Evolutionary conservation across 2,113 vertebrate species (phyloP).

Genomic region (Oxyruncus cristatus): DNA sequence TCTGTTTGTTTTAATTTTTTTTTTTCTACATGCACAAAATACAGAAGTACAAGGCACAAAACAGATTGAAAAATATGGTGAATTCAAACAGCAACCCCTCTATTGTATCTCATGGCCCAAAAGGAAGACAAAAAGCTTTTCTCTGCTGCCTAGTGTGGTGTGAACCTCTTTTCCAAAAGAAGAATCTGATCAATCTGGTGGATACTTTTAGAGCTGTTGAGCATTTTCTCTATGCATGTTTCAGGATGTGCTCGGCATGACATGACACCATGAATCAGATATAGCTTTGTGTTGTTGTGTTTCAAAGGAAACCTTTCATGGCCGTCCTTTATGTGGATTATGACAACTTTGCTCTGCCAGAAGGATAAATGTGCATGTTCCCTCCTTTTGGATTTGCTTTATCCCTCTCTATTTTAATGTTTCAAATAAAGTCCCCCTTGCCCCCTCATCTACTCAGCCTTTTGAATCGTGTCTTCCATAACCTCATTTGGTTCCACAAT

Average conservation of each 20-base stretch:
- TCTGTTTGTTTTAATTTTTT: not conserved
- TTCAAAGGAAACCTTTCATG: not conserved
- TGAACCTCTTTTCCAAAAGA: not conserved
- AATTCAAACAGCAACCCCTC: not conserved
- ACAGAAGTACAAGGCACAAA: not conserved
- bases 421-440: not conserved
- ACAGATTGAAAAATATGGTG: fast-evolving
- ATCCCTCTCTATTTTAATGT: not conserved
- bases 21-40: not conserved
- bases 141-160: fast-evolving
- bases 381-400: not conserved
- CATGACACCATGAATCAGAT: not conserved
- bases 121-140: not conserved
- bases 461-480: not conserved
- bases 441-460: not conserved
- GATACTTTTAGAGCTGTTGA: not conserved
- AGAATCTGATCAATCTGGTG: not conserved
- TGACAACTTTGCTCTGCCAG: not conserved
- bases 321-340: fast-evolving
- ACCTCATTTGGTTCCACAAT: not conserved
- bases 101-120: not conserved
- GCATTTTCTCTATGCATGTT: not conserved
- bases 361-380: not conserved
- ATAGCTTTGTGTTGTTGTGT: fast-evolving
- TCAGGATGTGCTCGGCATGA: not conserved